These are phyloP conservation scores for Dromococcyx pavoninus DNA, from an alignment of 2,797 vertebrate genomes.

Conservation along the genomic window DNA sequence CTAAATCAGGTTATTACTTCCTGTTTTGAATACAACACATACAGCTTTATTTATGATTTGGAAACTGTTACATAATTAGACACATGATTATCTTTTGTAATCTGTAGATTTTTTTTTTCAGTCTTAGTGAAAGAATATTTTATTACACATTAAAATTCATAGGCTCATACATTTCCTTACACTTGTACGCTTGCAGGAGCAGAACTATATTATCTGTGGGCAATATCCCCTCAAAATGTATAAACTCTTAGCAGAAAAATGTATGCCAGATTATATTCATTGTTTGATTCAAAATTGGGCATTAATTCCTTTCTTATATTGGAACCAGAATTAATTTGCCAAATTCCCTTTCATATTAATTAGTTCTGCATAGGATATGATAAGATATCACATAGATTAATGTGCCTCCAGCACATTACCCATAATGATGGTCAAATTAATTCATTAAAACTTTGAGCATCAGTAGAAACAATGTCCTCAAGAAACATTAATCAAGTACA, in stretches of 20 bases:
- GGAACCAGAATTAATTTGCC: conserved; percentile 57
- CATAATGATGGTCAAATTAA: conserved; percentile 73
- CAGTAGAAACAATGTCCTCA: conserved; percentile 55
- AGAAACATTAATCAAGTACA: conserved; percentile 64
- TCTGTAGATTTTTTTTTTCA: neutral
- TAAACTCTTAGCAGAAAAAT: neutral
- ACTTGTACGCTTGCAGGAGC: neutral
- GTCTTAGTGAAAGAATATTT: conserved; percentile 7
- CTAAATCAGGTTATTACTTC: neutral
- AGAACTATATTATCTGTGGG: neutral
- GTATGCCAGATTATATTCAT: neutral
- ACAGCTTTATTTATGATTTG: conserved; percentile 37
- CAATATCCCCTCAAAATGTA: neutral
- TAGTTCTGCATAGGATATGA: conserved; percentile 64
- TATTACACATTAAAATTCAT: conserved; percentile 43
- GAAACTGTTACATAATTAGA: conserved; percentile 27
- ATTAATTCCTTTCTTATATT: neutral
- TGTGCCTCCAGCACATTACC: conserved; percentile 65
- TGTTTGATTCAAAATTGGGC: conserved; percentile 32
- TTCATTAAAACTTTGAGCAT: conserved; percentile 69
- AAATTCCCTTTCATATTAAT: conserved; percentile 63
- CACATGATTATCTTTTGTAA: conserved; percentile 14
- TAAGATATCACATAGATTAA: conserved; percentile 72
- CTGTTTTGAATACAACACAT: neutral
- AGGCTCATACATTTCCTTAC: neutral